A percentile compares a stretch with the other conserved stretches of the same genome.
Evolutionary conservation across 2,797 vertebrate genomes (phyloP).

Genomic region (Hippopotamyrus pictus): DNA sequence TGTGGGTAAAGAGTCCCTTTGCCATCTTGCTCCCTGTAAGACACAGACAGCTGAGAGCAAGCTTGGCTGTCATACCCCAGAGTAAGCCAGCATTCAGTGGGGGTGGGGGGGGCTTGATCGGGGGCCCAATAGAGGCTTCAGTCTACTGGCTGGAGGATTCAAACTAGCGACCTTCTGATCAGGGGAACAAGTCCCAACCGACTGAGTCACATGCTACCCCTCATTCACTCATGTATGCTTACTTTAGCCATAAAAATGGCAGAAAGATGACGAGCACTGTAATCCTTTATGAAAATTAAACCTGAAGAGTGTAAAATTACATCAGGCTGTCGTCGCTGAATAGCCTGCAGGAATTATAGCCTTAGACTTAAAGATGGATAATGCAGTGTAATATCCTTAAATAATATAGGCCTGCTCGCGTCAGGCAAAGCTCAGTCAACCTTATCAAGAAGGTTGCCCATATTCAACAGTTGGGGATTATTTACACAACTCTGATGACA

Average conservation of each 20-base stretch:
- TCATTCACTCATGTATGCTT: neutral
- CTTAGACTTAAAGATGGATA: neutral
- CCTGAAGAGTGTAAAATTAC: neutral
- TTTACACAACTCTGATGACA: constrained; percentile 1
- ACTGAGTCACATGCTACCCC: neutral
- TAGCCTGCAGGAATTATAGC: neutral
- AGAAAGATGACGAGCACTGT: neutral
- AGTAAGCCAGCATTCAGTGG: neutral
- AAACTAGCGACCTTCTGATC: neutral
- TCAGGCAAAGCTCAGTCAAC: constrained; percentile 1
- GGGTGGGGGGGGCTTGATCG: neutral
- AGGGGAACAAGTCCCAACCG: neutral
- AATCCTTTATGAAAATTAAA: neutral
- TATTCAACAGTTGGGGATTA: constrained; percentile 4
- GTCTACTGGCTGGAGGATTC: neutral
- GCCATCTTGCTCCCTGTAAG: neutral
- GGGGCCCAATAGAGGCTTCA: neutral
- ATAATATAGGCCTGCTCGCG: neutral
- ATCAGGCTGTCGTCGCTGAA: neutral
- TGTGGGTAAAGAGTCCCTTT: neutral
- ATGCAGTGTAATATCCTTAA: neutral
- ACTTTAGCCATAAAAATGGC: neutral
- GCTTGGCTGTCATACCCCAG: neutral
- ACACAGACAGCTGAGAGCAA: neutral
- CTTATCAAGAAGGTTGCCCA: constrained; percentile 1